Evolutionary conservation across 1,140 invertebrate genomes (phyloP), one percentile per base, ranked within the genome.

Genomic region (Elymnias hypermnestra): DNA sequence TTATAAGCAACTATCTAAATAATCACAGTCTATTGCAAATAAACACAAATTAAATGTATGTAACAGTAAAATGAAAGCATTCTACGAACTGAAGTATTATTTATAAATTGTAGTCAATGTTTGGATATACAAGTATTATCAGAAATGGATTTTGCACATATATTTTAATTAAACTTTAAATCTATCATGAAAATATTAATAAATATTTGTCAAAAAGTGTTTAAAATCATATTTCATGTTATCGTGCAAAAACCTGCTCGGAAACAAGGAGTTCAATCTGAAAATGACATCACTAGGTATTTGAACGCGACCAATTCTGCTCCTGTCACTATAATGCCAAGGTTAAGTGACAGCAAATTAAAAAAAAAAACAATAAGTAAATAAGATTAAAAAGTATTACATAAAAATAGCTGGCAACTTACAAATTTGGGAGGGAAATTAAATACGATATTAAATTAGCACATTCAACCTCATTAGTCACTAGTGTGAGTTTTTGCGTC

Each of bases 401-500:
- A 28, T 15, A 36, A 44, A 33, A 37, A 38, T 44, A 48, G 14
- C 37, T 31, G 44, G 21, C 29, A 40, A 49, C 46, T 49, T 49
- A 49, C 46, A 36, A 49, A 49, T 36, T 35, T 48, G 22, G 17
- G 21, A 28, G n/a, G n/a, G n/a, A 49, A 9, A 19, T 21, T 28
- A 33, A 43, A 47, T 39, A 46, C 19, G 5, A 39, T n/a, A 36
- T 48, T 22, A 25, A 8, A 36, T 18, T 14, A 33, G 6, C 46
- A 52, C 41, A 33, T 25, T 39, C 36, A 39, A 52, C 70, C 68
- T 73, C 61, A 73, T 73, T 66, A 72, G 57, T 61, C 61, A 69
- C 61, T 51, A 44, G 31, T 28, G 48, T 13, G n/a, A n/a, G n/a
- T n/a, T n/a, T n/a, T n/a, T n/a, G n/a, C n/a, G 33, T 21, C 36